phyloP scores from a whole-genome alignment of 53 echinoderm and acorn worm genomes.

The Astropecten irregularis region DNA sequence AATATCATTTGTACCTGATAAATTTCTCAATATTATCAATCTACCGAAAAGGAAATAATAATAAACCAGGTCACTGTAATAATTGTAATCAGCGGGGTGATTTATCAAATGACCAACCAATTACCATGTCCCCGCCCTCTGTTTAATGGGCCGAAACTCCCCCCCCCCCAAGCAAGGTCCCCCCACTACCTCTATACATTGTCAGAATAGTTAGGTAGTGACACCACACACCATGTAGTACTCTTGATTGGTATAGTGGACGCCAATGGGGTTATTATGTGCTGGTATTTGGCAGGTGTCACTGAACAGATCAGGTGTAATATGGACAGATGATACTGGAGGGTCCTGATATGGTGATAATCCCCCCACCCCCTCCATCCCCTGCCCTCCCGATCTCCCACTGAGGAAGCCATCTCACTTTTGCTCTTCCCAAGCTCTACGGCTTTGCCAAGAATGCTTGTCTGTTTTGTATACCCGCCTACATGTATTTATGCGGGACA shows the following conservation, averaged over 20 bases:
- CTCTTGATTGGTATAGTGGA: too few relatives aligned
- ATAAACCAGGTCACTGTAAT: background rate
- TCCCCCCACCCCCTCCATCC: too few relatives aligned
- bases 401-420: background rate
- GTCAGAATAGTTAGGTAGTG: conserved; percentile 3
- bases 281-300: too few relatives aligned
- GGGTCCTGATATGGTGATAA: background rate
- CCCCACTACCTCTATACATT: background rate
- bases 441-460: too few relatives aligned
- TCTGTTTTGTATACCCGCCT: too few relatives aligned
- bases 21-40: too few relatives aligned
- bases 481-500: too few relatives aligned
- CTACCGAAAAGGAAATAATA: too few relatives aligned
- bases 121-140: background rate
- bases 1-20: too few relatives aligned
- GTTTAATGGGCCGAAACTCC: background rate
- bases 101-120: conserved; percentile 20
- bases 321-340: conserved; percentile 11
- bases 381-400: too few relatives aligned
- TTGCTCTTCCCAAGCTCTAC: too few relatives aligned
- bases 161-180: background rate
- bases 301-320: background rate
- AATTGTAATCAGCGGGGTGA: background rate
- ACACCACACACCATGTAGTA: background rate
- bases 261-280: too few relatives aligned